These are phyloP conservation scores for Otolemur crassicaudatus DNA, from an alignment of 2,797 vertebrate genomes.

Conservation along the genomic window DNA sequence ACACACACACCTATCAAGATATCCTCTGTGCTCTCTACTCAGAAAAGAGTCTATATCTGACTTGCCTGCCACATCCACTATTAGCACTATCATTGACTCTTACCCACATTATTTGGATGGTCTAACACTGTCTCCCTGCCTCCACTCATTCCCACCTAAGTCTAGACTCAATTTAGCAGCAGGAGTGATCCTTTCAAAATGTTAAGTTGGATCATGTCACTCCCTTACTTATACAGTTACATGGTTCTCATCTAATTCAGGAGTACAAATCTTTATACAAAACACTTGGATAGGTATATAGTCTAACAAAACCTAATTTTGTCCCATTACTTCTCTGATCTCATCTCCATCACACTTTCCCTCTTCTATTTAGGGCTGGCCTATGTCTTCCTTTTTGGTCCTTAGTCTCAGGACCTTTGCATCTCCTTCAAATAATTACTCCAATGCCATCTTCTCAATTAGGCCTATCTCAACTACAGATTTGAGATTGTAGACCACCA, in stretches of 20 bases:
- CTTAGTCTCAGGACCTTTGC: background rate
- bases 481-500: background rate
- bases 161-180: slow-evolving; percentile 64
- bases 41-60: background rate
- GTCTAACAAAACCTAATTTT: slow-evolving; percentile 6
- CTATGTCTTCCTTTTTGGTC: background rate
- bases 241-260: slow-evolving; percentile 29
- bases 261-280: background rate
- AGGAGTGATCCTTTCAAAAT: slow-evolving; percentile 71
- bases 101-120: background rate
- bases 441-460: background rate
- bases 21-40: background rate
- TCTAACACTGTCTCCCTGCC: background rate
- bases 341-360: background rate
- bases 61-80: background rate
- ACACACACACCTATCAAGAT: background rate
- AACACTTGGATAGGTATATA: background rate
- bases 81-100: background rate
- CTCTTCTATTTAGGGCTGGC: background rate
- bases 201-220: slow-evolving; percentile 64
- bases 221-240: slow-evolving; percentile 65
- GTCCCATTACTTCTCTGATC: background rate
- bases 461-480: background rate
- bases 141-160: too few relatives aligned
- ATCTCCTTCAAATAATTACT: background rate